phyloP scores from a whole-genome alignment of 2,113 vertebrate species.

The Alosa alosa region DNA sequence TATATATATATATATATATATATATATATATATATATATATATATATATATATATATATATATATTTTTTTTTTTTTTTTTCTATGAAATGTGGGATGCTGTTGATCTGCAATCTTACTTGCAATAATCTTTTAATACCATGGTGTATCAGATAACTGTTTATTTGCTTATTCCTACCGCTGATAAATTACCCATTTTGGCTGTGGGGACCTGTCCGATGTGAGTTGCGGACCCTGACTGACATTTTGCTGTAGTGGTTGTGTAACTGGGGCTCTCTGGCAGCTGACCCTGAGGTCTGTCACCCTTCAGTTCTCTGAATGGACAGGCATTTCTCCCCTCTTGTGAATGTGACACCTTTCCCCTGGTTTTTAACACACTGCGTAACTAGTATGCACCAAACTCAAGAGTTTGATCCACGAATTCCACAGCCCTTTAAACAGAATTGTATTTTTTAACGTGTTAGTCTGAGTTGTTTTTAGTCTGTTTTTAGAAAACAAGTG shows the following conservation, averaged over 20 bases:
- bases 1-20: no score
- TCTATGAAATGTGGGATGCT: not conserved
- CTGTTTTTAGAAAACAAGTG: not conserved
- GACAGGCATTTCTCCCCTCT: not conserved
- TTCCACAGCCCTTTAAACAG: not conserved
- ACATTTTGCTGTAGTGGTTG: not conserved
- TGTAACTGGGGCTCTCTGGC: conserved; percentile 4
- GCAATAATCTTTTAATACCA: not conserved
- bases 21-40: no score
- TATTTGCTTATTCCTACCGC: not conserved
- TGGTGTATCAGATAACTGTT: not conserved
- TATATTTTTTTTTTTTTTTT: no score
- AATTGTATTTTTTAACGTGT: not conserved
- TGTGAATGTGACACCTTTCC: not conserved
- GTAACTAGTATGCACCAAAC: not conserved
- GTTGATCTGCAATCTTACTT: not conserved
- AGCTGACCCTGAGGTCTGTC: not conserved
- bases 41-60: not conserved
- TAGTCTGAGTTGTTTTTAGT: not conserved
- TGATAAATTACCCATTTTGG: not conserved
- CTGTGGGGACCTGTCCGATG: not conserved
- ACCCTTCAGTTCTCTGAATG: not conserved
- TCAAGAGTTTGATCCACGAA: not conserved
- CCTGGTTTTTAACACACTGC: not conserved
- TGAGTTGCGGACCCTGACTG: not conserved